Evolutionary conservation across 2,113 vertebrate genomes (phyloP).

Genomic region (Sturnus vulgaris): DNA sequence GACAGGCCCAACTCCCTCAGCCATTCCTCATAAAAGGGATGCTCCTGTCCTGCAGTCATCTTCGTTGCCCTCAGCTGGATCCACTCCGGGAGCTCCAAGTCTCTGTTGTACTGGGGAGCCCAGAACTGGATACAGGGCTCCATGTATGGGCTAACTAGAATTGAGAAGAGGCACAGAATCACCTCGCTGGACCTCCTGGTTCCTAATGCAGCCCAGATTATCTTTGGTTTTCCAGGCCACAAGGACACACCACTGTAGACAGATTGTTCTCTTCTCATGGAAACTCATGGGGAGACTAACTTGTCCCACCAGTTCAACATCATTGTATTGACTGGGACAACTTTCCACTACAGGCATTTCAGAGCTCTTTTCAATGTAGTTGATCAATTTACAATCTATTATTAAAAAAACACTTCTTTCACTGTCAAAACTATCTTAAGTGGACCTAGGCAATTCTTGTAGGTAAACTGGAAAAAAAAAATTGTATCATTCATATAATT

Average conservation of each 20-base stretch:
- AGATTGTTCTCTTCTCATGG: neutral
- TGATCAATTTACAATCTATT: neutral
- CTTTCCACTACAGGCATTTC: neutral
- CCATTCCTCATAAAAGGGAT: neutral
- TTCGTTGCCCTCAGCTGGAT: neutral
- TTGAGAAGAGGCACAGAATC: neutral
- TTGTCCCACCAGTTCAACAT: neutral
- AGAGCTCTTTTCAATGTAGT: neutral
- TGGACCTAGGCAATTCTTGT: neutral
- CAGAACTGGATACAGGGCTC: neutral
- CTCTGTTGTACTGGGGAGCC: neutral
- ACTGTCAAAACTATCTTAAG: neutral
- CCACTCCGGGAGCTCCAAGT: neutral
- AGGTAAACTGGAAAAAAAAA: neutral
- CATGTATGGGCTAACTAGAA: neutral
- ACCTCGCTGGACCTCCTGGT: neutral
- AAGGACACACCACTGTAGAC: too few species aligned
- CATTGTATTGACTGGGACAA: neutral
- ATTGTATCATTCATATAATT: neutral
- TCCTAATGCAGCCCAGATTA: neutral
- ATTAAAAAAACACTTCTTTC: neutral
- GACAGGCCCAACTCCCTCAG: neutral
- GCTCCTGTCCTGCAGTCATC: rapidly evolving
- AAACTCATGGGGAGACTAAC: neutral
- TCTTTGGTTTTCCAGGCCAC: neutral